Base-by-base conservation (phyloP, 2,113 vertebrate genomes). In the Zosterops borbonicus region DNA sequence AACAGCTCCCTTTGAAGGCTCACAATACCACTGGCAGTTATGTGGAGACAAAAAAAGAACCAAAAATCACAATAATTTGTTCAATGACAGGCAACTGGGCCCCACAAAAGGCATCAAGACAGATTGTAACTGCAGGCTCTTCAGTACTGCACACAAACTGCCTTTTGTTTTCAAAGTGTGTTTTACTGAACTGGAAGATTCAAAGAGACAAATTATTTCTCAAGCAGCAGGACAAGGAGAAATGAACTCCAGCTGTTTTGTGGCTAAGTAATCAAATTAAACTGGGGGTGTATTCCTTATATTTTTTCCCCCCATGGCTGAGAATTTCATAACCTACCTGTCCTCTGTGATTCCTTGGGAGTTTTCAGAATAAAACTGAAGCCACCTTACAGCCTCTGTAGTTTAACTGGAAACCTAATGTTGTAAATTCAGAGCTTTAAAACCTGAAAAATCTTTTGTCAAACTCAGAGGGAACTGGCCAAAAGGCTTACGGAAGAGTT, bases 11-110 rank as follows among this genome's bases (percentile, higher is more conserved):
- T 95, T 94, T 77, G 91, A 93, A 95, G 79, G 84, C 78, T 91
- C 90, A 93, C 89, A 90, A 56, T 59, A 82, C 52, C 86, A 86
- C 74, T 46, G 87, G 93, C 10, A 3, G 69, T 62, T 89, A 74
- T 19, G 12, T 24, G 79, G 23, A 95, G 71, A 94, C 82, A 73
- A 79, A 92, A 92, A 95, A 94, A 50, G 84, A 83, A 90, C 55
- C 55, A 88, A 96, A 92, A 93, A 91, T 44, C 93, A 87, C 89
- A 83, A n/a, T 69, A 71, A 93, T 89, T 87, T 79, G 76, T 81
- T 82, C 87, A 94, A 22, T 67, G 83, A 85, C 87, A 96, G 85
- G 65, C 80, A 97, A 92, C 70, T 80, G 84, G 84, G 77, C 92
- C 70, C 79, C 88, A 88, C 91, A 93, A 81, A 71, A 77, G 64